Base-by-base conservation (phyloP, 2,888 invertebrate species). In the Tiliacea citrago region DNA sequence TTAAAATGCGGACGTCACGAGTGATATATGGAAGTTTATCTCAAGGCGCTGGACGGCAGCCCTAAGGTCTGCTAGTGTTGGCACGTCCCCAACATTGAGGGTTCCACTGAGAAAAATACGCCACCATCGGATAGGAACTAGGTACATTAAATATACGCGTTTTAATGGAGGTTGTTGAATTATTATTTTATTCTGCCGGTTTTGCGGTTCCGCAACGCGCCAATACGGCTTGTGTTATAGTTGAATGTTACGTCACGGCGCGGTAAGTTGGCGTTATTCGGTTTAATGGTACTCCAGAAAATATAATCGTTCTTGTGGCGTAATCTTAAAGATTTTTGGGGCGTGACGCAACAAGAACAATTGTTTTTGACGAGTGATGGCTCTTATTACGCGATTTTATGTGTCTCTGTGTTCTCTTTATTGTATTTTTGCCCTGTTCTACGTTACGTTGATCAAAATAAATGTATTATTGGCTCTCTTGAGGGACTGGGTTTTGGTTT, bases 21-120 rank as follows among this genome's bases (percentile, higher is more conserved):
- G 73, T 76, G 70, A 78, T 84, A 73, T 81, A 68, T 84, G 72
- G 78, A 85, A 87, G 79, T 79, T 81, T 89, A 89, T 90, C 87
- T 90, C 87, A 90, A 88, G 90, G 88, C 84, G 86, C 88, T 89
- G 91, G 88, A 90, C 81, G 79, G 75, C 79, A 86, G 89, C 88
- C 91, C 89, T 91, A 90, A 90, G 91, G 90, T 88, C 85, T 82
- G 77, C 75, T 77, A 66, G 70, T 51, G 74, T 86, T 92, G 93
- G 93, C 92, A 58, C 68, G 49, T 21, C 18, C 90, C 93, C 93
- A 93, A 86, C 81, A 70, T 39, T 69, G 85, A 82, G 79, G 88
- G 88, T 85, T 89, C 84, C 80, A 80, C 79, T 65, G 82, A 86
- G 84, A 87, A 88, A 89, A 90, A 89, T 89, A 88, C 84, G 86